Evolutionary conservation across 1,140 invertebrate genomes (phyloP).

Genomic region (Hermatobates lingyangjiaoensis): DNA sequence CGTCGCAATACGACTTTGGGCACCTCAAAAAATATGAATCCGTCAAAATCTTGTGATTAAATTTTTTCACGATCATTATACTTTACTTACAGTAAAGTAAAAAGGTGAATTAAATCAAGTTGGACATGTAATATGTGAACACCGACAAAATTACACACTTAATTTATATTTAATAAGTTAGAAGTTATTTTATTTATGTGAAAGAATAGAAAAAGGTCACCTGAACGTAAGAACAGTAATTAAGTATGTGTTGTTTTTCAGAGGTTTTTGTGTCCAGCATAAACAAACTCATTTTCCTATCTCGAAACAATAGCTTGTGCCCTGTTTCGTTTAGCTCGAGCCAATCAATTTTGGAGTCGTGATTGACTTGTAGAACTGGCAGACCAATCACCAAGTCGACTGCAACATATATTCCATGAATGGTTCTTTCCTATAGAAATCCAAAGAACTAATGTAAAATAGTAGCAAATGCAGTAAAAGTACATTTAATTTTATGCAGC

Average conservation of each 20-base stretch:
- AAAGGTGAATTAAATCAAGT: neutral
- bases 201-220: constrained; percentile 14
- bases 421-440: too few species aligned
- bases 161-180: too few species aligned
- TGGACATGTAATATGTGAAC: too few species aligned
- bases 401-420: too few species aligned
- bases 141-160: neutral
- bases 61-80: too few species aligned
- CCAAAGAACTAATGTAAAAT: too few species aligned
- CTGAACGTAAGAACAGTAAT: constrained; percentile 27
- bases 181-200: too few species aligned
- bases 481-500: too few species aligned
- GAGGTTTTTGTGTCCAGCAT: constrained; percentile 41
- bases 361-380: constrained; percentile 57
- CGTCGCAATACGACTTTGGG: neutral
- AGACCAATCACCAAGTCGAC: constrained; percentile 63
- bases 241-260: constrained; percentile 36
- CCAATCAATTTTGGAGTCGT: constrained; percentile 92
- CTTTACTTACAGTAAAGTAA: too few species aligned
- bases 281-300: constrained; percentile 48
- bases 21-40: too few species aligned
- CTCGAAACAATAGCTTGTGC: constrained; percentile 70
- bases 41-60: too few species aligned
- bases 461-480: too few species aligned
- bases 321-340: constrained; percentile 90